Evolutionary conservation across 2,113 vertebrate species (phyloP), one percentile per base, ranked within the genome.

Genomic region (Sphyrna mokarran): DNA sequence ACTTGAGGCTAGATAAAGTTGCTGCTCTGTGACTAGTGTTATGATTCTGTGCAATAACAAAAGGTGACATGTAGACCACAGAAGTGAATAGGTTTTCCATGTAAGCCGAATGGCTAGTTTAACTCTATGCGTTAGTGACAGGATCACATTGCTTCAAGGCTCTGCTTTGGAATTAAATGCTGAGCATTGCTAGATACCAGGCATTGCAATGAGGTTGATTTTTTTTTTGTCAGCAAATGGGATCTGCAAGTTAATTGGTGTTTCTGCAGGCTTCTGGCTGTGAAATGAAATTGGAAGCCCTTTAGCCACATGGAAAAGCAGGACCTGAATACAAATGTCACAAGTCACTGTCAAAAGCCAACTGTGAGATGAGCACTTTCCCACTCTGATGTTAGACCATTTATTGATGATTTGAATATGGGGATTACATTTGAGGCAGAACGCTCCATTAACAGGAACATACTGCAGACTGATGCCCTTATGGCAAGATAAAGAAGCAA

Each of bases 201-300:
- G 96, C 96, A 96, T 96, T 4, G 96, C 96, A 97, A 97, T 97
- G 97, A 97, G 96, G 96, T 97, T 97, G 96, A 97, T 96, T 97
- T 95, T 95, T 94, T 90, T 95, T 97, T 97, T 97, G 97, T 97
- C 0, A 10, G 97, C 96, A 97, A 98, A 97, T 97, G 97, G 97
- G 96, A 97, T 98, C 97, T 98, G 97, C 96, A 97, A 98, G 97
- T 98, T 98, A 98, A 98, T 98, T 98, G 97, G 97, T 97, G 97
- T 98, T 98, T 98, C 97, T 98, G 96, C 96, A 96, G 96, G 97
- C 96, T 97, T 97, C 97, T 98, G 97, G 96, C 97, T 98, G 97
- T 97, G 97, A 98, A 98, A 97, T 97, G 97, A 97, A 98, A 98
- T 98, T 98, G 97, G 97, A 98, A 98, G 97, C 97, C 97, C 97